These are phyloP conservation scores for Leptocoma aspasia DNA, from an alignment of 2,113 vertebrate species.

Conservation along the genomic window DNA sequence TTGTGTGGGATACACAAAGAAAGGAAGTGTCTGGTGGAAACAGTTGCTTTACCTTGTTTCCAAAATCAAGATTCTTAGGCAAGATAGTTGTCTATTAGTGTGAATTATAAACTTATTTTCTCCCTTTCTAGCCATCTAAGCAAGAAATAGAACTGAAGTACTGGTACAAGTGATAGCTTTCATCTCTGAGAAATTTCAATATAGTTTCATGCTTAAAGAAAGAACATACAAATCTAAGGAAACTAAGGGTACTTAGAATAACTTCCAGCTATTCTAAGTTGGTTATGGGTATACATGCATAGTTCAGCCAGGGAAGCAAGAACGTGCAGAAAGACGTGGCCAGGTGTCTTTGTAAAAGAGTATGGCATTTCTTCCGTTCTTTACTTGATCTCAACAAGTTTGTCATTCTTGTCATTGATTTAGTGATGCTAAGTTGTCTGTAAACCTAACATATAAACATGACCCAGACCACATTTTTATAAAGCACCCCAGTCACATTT, in stretches of 20 bases:
- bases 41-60: background rate
- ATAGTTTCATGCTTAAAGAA: background rate
- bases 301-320: background rate
- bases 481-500: background rate
- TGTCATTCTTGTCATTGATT: background rate
- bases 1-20: background rate
- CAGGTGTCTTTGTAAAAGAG: background rate
- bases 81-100: background rate
- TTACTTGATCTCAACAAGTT: background rate
- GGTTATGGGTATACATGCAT: fast-evolving
- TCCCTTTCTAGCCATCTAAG: background rate
- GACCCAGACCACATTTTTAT: background rate
- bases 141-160: background rate
- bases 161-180: background rate
- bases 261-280: too few species aligned
- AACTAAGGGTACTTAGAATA: too few species aligned
- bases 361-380: background rate
- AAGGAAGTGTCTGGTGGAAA: background rate
- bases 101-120: background rate
- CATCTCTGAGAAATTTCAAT: background rate
- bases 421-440: background rate
- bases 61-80: background rate
- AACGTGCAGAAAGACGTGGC: background rate
- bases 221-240: background rate
- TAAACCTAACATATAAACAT: background rate